Evolutionary conservation across 2,888 invertebrate species (phyloP).

Genomic region (Noctua fimbriata): DNA sequence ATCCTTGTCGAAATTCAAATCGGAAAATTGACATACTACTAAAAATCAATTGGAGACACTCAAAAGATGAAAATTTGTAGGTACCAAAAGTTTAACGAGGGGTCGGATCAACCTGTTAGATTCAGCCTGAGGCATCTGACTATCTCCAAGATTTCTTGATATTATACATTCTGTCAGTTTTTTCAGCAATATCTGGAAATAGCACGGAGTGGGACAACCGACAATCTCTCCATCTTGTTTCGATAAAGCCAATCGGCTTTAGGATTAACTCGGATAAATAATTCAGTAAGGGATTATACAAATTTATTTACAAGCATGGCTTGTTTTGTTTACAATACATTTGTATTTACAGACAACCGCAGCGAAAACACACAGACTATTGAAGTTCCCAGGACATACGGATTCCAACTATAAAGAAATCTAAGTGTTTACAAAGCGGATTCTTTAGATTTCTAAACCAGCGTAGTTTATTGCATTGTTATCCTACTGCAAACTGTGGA

Average conservation of each 20-base stretch:
- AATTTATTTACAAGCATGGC: conserved; percentile 22
- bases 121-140: not conserved
- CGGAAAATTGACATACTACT: conserved; percentile 6
- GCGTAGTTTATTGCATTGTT: not conserved
- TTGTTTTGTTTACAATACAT: conserved; percentile 19
- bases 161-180: not conserved
- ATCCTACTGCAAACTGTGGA: conserved; percentile 10
- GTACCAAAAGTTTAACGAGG: conserved; percentile 15
- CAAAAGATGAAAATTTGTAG: conserved; percentile 9
- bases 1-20: conserved; percentile 2
- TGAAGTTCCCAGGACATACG: not conserved
- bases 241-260: conserved; percentile 14
- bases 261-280: conserved; percentile 23
- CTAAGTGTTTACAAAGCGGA: conserved; percentile 17
- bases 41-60: conserved; percentile 21
- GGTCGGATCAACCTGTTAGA: conserved; percentile 16
- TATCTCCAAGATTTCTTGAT: not conserved
- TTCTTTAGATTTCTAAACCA: conserved; percentile 15
- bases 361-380: not conserved
- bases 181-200: conserved; percentile 2
- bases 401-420: conserved; percentile 12
- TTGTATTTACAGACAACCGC: conserved; percentile 2
- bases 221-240: not conserved
- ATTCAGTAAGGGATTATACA: conserved; percentile 12
- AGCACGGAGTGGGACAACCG: not conserved